phyloP scores from a whole-genome alignment of 2,888 invertebrate species.

The Hydrotaea diabolus region DNA sequence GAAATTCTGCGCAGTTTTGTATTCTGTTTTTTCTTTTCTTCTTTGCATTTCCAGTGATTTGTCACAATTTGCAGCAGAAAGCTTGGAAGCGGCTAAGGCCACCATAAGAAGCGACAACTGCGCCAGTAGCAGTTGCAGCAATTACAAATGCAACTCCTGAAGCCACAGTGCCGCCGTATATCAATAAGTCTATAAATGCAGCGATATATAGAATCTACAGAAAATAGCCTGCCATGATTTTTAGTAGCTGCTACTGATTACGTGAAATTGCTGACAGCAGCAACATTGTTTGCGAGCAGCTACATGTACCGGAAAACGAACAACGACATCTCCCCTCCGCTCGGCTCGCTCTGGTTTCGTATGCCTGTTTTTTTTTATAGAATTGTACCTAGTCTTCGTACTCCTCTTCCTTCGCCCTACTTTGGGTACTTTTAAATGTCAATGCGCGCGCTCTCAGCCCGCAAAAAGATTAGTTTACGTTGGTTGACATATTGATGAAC shows the following conservation, averaged over 20 bases:
- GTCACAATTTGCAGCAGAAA: conserved; percentile 48
- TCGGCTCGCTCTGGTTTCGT: too few species aligned
- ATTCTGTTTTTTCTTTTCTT: too few species aligned
- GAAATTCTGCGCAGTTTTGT: background rate
- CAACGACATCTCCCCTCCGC: conserved; percentile 1
- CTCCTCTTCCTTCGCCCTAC: background rate
- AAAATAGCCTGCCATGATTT: background rate
- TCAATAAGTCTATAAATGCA: conserved; percentile 18
- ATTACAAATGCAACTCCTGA: conserved; percentile 16
- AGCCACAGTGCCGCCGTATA: conserved; percentile 52
- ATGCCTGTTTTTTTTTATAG: conserved; percentile 29
- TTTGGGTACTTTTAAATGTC: conserved; percentile 49
- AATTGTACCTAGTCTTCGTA: too few species aligned
- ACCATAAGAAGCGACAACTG: background rate
- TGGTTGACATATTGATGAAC: conserved; percentile 53
- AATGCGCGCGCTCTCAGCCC: conserved; percentile 42
- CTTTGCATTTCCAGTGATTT: conserved; percentile 38
- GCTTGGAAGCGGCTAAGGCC: background rate
- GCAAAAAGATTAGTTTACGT: conserved; percentile 37
- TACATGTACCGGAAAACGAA: background rate
- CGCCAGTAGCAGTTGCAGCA: background rate
- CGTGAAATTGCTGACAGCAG: background rate
- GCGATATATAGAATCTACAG: background rate
- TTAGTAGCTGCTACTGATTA: background rate
- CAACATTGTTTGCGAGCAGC: background rate